Evolutionary conservation across 1,140 invertebrate species (phyloP), one percentile per base, ranked within the genome.

Genomic region (Anastatus disparis): DNA sequence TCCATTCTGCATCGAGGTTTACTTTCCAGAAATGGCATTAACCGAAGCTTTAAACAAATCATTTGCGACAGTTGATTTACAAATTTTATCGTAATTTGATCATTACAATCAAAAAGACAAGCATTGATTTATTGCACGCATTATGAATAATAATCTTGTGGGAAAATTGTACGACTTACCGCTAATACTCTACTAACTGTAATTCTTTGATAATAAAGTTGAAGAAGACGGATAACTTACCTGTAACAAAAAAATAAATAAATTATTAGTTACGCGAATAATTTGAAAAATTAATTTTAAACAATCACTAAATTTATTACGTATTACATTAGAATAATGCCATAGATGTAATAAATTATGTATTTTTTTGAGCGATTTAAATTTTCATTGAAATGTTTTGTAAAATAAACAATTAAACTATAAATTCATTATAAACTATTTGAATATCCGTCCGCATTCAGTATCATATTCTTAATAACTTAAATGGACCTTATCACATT

Each of bases 81-180:
- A 17, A 53, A 29, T 26, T 29, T 31, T 4, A 31, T 13, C 35
- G 2, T 15, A 20, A 27, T 7, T n/a, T 35, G n/a, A 53, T 22
- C 15, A 35, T 22, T 22, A 1, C 8, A 20, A 8, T 22, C n/a
- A 55, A 35, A 35, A 9, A 3, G 10, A n/a, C 2, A n/a, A n/a
- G 27, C 29, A 35, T 35, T 8, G 53, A 38, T 9, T 10, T 52
- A 35, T 2, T n/a, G 27, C 27, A 20, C 17, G 15, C 52, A 52
- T 64, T 13, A 38, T 38, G 50, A 26, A n/a, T 52, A 13, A n/a
- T 40, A 38, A 52, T 52, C 38, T 26, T 15, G 20, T 29, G 22
- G 44, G 48, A n/a, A 62, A 52, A n/a, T 20, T 27, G 20, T 7
- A 26, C 61, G 44, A 64, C 61, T 64, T 52, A 64, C 61, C 61